Conservation (phyloP, 2,797 vertebrate species). For the Tinamus major region DNA sequence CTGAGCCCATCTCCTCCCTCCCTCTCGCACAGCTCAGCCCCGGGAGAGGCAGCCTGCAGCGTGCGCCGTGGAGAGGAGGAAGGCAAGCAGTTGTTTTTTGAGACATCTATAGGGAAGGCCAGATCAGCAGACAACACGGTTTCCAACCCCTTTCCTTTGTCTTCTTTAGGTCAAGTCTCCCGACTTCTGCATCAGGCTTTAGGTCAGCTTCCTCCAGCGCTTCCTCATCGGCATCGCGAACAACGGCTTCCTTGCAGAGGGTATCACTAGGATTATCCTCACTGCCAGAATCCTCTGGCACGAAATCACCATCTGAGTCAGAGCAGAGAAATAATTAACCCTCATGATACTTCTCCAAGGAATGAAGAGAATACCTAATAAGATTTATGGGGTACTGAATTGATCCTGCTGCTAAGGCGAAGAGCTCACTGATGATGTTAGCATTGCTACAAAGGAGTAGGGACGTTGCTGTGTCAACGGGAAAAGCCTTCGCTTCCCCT, state of each 20-base stretch:
- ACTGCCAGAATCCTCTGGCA: constrained; percentile 80
- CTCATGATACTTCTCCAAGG: constrained; percentile 70
- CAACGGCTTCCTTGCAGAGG: constrained; percentile 68
- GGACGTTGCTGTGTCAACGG: neutral
- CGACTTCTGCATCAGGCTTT: constrained; percentile 43
- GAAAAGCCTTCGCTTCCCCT: neutral
- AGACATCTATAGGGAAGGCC: constrained; percentile 32
- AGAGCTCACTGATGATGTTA: neutral
- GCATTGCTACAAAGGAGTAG: neutral
- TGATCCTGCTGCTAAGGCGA: constrained; percentile 20
- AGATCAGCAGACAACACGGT: constrained; percentile 35
- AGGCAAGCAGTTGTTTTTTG: constrained; percentile 26
- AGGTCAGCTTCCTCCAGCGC: constrained; percentile 53
- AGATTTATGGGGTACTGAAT: constrained; percentile 20
- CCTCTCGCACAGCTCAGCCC: constrained; percentile 17
- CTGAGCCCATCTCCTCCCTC: constrained; percentile 20
- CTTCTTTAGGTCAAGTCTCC: constrained; percentile 40
- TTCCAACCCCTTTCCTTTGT: constrained; percentile 50
- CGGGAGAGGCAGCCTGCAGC: constrained; percentile 54
- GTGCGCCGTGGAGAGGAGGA: neutral
- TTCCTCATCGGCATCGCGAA: constrained; percentile 56
- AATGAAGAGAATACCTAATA: constrained; percentile 48
- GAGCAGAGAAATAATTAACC: constrained; percentile 77
- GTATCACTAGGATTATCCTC: constrained; percentile 67
- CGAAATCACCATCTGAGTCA: constrained; percentile 76